These are phyloP conservation scores for Gymnarchus niloticus DNA, from an alignment of 2,113 vertebrate species.

Conservation along the genomic window DNA sequence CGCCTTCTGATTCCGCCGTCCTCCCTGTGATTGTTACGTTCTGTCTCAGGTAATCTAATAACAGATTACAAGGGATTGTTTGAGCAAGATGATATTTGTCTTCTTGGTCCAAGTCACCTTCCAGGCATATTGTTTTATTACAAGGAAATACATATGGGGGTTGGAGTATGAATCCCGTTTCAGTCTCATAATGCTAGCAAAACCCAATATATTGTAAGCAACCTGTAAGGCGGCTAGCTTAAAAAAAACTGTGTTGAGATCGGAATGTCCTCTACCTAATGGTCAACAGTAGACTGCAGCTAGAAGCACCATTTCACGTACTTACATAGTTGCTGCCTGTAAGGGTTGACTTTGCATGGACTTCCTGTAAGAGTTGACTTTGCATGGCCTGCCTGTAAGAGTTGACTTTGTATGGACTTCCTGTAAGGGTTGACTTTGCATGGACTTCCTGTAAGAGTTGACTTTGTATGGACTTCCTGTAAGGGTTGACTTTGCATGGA, in stretches of 20 bases:
- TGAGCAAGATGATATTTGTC: slow-evolving; percentile 30
- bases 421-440: no score
- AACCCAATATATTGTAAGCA: neutral
- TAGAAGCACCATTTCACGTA: no score
- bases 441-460: no score
- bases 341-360: neutral
- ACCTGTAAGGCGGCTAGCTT: neutral
- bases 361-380: no score
- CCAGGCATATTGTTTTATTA: slow-evolving; percentile 3
- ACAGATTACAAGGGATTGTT: slow-evolving; percentile 35
- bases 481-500: no score
- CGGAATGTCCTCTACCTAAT: neutral
- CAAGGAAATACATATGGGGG: neutral
- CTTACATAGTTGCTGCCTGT: no score
- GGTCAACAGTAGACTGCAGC: neutral
- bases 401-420: no score
- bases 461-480: no score
- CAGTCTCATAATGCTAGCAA: neutral
- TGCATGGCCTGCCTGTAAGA: no score
- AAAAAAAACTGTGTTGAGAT: neutral
- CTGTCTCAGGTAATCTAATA: slow-evolving; percentile 30
- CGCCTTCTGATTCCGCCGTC: slow-evolving; percentile 16
- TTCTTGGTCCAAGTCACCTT: slow-evolving; percentile 17
- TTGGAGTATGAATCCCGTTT: neutral
- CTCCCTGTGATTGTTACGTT: slow-evolving; percentile 6